phyloP scores from a whole-genome alignment of 35 echinoderm and acorn worm genomes.

The Holothuria glaberrima region DNA sequence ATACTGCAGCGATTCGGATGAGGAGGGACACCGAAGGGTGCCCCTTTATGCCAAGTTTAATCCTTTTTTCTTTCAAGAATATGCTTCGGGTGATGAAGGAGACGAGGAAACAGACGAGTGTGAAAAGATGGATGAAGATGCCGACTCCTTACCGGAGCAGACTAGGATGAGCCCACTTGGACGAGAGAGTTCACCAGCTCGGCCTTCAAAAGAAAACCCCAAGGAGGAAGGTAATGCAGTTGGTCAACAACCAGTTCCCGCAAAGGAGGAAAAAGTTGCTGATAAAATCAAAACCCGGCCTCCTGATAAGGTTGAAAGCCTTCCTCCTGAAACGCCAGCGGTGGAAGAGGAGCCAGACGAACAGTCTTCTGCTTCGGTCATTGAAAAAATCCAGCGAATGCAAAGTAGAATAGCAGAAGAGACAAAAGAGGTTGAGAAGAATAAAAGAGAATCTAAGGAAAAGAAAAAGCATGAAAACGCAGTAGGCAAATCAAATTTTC shows the following conservation, averaged over 20 bases:
- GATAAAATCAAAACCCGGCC: background rate
- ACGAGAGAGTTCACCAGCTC: constrained; percentile 67
- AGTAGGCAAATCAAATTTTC: constrained; percentile 10
- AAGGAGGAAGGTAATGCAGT: background rate
- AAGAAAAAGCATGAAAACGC: constrained; percentile 4
- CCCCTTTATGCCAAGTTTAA: constrained; percentile 63
- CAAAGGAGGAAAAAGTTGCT: background rate
- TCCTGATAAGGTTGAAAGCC: too few relatives aligned
- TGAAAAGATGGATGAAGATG: constrained; percentile 62
- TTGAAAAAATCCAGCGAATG: constrained; percentile 46
- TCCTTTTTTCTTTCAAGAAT: constrained; percentile 74
- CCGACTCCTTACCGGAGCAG: constrained; percentile 58
- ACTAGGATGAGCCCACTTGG: constrained; percentile 76
- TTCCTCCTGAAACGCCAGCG: background rate
- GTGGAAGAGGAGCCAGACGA: constrained; percentile 48
- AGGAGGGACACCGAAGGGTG: constrained; percentile 28
- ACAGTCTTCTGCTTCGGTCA: constrained; percentile 50
- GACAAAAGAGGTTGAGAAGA: constrained; percentile 10
- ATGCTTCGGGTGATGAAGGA: constrained; percentile 47
- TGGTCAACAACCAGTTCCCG: background rate
- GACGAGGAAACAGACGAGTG: constrained; percentile 54
- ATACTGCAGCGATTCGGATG: constrained; percentile 78
- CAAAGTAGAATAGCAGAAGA: constrained; percentile 38
- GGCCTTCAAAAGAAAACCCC: background rate
- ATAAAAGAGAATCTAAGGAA: background rate